A percentile compares a stretch with the other conserved stretches of the same genome.
Conservation (phyloP, 2,797 vertebrate genomes). For the Bradypodion ventrale region DNA sequence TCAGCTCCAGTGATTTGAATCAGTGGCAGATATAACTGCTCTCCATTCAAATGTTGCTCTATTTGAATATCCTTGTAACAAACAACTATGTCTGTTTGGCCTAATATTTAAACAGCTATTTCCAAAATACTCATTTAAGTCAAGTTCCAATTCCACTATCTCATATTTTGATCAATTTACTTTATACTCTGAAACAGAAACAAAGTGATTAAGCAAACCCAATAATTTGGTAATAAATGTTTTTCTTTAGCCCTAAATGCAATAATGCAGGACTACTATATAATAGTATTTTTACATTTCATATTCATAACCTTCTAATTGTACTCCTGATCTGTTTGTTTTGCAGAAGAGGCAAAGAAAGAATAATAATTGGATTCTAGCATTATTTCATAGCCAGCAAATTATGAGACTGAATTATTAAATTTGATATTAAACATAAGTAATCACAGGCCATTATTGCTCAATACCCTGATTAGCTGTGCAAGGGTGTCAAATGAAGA, state of each 20-base stretch:
- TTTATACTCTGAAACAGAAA: slow-evolving; percentile 1
- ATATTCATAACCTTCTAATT: not conserved
- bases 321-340: not conserved
- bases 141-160: not conserved
- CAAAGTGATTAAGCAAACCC: not conserved
- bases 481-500: slow-evolving; percentile 70
- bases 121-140: not conserved
- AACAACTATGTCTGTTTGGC: not conserved
- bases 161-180: not conserved
- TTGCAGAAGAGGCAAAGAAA: not conserved
- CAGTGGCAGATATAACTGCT: not conserved
- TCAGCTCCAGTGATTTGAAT: not conserved
- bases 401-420: slow-evolving; percentile 78
- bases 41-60: not conserved
- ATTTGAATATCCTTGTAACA: not conserved
- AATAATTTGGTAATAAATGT: not conserved
- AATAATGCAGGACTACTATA: not conserved
- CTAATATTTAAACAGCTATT: not conserved
- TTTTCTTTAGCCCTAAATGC: not conserved
- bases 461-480: slow-evolving; percentile 82
- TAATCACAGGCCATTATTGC: slow-evolving; percentile 87
- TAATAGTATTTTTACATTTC: not conserved
- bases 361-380: slow-evolving; percentile 56
- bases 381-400: slow-evolving; percentile 72
- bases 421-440: slow-evolving; percentile 85